A percentile compares a stretch with the other conserved stretches of the same genome.
Conservation (phyloP, 2,888 invertebrate genomes). For the Hypolimnas misippus region DNA sequence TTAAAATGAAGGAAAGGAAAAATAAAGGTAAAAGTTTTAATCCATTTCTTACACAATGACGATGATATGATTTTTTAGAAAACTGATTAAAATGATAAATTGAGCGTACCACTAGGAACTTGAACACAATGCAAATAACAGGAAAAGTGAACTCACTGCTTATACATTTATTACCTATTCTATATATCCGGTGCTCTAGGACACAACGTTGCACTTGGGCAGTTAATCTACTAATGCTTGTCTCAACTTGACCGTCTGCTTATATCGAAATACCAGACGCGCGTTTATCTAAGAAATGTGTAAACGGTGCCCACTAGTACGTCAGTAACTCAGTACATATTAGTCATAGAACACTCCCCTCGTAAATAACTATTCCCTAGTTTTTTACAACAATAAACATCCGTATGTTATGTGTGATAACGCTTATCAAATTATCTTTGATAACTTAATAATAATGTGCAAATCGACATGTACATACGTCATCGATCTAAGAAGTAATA, state of each 20-base stretch:
- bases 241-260: slow-evolving; percentile 25
- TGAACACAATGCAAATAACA: slow-evolving; percentile 4
- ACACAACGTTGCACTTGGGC: slow-evolving; percentile 26
- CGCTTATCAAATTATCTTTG: background rate
- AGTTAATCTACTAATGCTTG: slow-evolving; percentile 33
- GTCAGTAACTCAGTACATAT: no score
- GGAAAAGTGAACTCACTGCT: slow-evolving; percentile 15
- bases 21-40: no score
- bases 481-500: no score
- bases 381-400: slow-evolving; percentile 8
- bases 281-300: slow-evolving; percentile 40
- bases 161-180: background rate
- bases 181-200: background rate
- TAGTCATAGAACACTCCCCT: slow-evolving; percentile 43
- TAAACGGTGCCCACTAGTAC: slow-evolving; percentile 27
- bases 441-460: background rate
- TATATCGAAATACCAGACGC: slow-evolving; percentile 39
- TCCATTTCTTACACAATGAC: background rate
- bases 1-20: no score
- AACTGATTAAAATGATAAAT: background rate
- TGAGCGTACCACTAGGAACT: background rate
- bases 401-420: slow-evolving; percentile 7
- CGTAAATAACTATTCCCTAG: slow-evolving; percentile 30
- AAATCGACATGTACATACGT: background rate
- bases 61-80: background rate